Conservation (phyloP, 2,888 invertebrate genomes). For the Rhingia rostrata region DNA sequence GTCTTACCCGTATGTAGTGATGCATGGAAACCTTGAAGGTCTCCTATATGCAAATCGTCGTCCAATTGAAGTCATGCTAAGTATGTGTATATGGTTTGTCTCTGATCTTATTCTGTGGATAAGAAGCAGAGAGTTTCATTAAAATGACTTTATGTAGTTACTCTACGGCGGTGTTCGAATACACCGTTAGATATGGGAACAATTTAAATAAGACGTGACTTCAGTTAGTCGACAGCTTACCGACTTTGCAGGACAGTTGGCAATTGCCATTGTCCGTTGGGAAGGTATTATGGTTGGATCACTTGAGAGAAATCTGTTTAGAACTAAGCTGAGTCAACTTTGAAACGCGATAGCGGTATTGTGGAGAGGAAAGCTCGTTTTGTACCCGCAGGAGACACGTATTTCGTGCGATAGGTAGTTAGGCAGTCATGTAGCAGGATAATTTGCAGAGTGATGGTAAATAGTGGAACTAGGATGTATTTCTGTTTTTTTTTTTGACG, state of each 20-base stretch:
- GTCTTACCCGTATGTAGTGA: slow-evolving; percentile 10
- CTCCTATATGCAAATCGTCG: slow-evolving; percentile 63
- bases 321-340: no score
- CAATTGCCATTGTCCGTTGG: no score
- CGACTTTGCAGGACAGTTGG: background rate
- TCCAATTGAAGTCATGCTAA: slow-evolving; percentile 48
- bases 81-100: background rate
- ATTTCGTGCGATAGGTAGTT: no score
- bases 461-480: no score
- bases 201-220: slow-evolving; percentile 71
- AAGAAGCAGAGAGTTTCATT: slow-evolving; percentile 29
- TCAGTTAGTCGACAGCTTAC: slow-evolving; percentile 27
- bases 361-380: no score
- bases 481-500: no score
- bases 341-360: no score
- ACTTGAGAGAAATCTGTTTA: no score
- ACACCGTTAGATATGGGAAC: slow-evolving; percentile 44
- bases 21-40: slow-evolving; percentile 54
- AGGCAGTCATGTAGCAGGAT: no score
- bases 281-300: no score
- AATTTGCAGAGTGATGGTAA: no score
- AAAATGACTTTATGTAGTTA: slow-evolving; percentile 3
- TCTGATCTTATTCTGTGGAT: slow-evolving; percentile 56
- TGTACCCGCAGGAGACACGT: no score
- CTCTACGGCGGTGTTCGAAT: background rate